phyloP scores from a whole-genome alignment of 2,888 invertebrate species.

The Argynnis bischoffii region DNA sequence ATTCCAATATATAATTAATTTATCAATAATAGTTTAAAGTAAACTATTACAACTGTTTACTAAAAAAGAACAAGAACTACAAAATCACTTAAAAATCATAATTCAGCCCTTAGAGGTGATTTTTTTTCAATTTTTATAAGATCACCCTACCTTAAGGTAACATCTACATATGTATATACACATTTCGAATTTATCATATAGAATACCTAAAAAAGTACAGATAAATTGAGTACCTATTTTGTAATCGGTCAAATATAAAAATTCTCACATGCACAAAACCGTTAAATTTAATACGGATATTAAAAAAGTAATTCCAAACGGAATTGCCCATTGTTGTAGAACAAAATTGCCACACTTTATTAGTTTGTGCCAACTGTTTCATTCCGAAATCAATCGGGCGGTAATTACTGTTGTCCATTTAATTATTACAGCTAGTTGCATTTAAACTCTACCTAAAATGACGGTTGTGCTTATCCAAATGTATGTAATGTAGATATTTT shows the following conservation, averaged over 20 bases:
- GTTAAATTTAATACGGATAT: constrained; percentile 1
- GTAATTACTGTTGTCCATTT: constrained; percentile 20
- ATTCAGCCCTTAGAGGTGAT: too few species aligned
- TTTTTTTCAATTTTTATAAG: too few species aligned
- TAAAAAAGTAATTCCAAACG: not conserved
- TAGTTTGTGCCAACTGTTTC: constrained; percentile 16
- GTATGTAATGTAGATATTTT: not conserved
- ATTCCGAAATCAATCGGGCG: constrained; percentile 23
- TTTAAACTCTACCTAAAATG: constrained; percentile 9
- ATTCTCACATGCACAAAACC: not conserved
- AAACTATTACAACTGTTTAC: too few species aligned
- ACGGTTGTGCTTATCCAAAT: not conserved
- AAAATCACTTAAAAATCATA: too few species aligned
- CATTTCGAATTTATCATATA: too few species aligned
- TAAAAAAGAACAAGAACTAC: too few species aligned
- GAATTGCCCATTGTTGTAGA: not conserved
- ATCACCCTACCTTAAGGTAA: too few species aligned
- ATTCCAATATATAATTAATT: too few species aligned
- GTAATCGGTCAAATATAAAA: not conserved
- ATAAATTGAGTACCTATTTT: too few species aligned
- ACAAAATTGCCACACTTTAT: constrained; percentile 6
- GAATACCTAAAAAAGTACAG: too few species aligned
- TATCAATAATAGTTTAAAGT: too few species aligned
- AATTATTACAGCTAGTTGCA: constrained; percentile 17
- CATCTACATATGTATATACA: too few species aligned